Conservation (phyloP, 2,888 invertebrate genomes). For the Pammene fasciana region DNA sequence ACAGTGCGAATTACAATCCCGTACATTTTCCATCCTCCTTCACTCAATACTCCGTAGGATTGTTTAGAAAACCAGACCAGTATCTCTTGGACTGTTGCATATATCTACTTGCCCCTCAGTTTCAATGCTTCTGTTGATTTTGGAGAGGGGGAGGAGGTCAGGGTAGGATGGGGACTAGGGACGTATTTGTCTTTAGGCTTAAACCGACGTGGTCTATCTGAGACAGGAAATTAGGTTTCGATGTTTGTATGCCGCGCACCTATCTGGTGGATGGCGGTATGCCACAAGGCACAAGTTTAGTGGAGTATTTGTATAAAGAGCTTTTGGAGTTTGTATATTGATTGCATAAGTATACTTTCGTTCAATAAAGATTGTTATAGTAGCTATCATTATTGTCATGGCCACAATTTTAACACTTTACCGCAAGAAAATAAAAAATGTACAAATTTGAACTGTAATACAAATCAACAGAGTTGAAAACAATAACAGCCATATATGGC, state of each 20-base stretch:
- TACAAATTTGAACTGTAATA: too few species aligned
- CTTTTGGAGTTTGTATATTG: background rate
- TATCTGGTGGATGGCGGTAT: conserved; percentile 58
- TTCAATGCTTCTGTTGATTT: conserved; percentile 29
- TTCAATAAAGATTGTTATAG: too few species aligned
- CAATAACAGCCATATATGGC: too few species aligned
- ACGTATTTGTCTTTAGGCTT: conserved; percentile 79
- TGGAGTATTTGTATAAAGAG: background rate
- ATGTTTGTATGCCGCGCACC: conserved; percentile 67
- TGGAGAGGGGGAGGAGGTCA: conserved; percentile 51
- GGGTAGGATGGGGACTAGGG: conserved; percentile 55
- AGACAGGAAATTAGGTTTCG: conserved; percentile 83
- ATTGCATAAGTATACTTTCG: too few species aligned
- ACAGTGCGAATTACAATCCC: conserved; percentile 21
- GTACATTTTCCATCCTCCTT: conserved; percentile 57
- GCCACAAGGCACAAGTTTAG: conserved; percentile 39
- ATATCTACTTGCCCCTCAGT: conserved; percentile 40
- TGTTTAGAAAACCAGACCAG: conserved; percentile 52
- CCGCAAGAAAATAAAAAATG: too few species aligned
- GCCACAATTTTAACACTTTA: too few species aligned
- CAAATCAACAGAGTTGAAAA: too few species aligned
- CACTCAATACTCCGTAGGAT: conserved; percentile 49
- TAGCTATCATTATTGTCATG: too few species aligned
- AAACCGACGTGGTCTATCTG: conserved; percentile 71
- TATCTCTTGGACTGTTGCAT: conserved; percentile 42